A percentile compares a stretch with the other conserved stretches of the same genome.
Conservation (phyloP, 2,113 vertebrate species). For the Halcyon malimbica region DNA sequence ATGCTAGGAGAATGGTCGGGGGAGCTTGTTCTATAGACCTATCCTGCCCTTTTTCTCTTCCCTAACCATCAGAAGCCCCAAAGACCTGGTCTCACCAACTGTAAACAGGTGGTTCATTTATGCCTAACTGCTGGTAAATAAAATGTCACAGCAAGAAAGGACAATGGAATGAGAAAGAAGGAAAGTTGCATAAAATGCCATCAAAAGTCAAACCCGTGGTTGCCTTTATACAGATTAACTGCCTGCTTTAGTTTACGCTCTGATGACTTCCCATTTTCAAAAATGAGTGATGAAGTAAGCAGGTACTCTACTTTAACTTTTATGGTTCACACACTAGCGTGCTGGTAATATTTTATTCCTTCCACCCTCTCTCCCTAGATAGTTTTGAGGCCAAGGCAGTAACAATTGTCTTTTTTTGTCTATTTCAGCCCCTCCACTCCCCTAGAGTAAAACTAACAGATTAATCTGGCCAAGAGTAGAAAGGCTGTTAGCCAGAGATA, state of each 20-base stretch:
- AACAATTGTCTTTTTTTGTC: background rate
- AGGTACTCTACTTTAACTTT: background rate
- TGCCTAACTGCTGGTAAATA: background rate
- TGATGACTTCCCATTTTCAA: background rate
- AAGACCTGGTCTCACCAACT: accelerated
- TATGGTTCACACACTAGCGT: background rate
- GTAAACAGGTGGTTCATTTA: background rate
- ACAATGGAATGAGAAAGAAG: background rate
- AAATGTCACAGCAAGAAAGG: background rate
- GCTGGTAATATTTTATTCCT: background rate
- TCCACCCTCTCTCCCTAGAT: background rate
- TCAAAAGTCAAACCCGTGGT: background rate
- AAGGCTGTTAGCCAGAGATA: background rate
- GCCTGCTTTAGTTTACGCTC: background rate
- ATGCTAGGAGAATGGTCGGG: background rate
- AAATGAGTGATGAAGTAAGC: background rate
- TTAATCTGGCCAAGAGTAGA: background rate
- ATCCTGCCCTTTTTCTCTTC: background rate
- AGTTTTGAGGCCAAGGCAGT: background rate
- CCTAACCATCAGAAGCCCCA: background rate
- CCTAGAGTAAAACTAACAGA: background rate
- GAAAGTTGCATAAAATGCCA: background rate
- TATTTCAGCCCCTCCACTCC: background rate
- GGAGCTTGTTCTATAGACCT: background rate
- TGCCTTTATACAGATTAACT: background rate